phyloP scores from a whole-genome alignment of 1,140 invertebrate species.

The Lepidurus packardi region DNA sequence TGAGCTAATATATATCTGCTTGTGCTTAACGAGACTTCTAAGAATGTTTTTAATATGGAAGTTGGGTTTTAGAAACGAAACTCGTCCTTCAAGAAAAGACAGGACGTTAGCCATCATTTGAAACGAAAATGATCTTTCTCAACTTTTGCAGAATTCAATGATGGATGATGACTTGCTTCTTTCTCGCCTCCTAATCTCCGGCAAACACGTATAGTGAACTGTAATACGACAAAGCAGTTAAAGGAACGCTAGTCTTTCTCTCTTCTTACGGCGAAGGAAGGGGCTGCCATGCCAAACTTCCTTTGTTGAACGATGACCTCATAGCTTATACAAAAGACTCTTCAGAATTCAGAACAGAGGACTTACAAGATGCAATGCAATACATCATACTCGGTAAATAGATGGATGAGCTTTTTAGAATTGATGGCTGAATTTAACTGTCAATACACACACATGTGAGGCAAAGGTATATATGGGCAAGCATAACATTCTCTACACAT shows the following conservation, averaged over 20 bases:
- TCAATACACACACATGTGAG: background rate
- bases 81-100: background rate
- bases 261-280: constrained; percentile 3
- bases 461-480: background rate
- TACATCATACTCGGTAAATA: constrained; percentile 19
- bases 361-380: constrained; percentile 1
- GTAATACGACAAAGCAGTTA: constrained; percentile 9
- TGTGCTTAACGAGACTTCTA: background rate
- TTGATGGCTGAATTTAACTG: constrained; percentile 8
- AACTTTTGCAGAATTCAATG: constrained; percentile 22
- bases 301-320: constrained; percentile 18
- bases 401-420: background rate
- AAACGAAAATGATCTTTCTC: constrained; percentile 14
- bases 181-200: constrained; percentile 18
- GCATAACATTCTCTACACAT: background rate
- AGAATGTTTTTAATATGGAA: background rate
- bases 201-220: constrained; percentile 15
- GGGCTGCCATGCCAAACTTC: background rate
- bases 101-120: background rate
- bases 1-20: background rate
- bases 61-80: background rate
- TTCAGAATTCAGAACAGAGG: background rate
- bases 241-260: background rate
- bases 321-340: constrained; percentile 19
- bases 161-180: constrained; percentile 21